A percentile compares a stretch with the other conserved stretches of the same genome.
These are phyloP conservation scores for Drosophila cardini DNA, from an alignment of 1,140 invertebrate species.

Conservation along the genomic window DNA sequence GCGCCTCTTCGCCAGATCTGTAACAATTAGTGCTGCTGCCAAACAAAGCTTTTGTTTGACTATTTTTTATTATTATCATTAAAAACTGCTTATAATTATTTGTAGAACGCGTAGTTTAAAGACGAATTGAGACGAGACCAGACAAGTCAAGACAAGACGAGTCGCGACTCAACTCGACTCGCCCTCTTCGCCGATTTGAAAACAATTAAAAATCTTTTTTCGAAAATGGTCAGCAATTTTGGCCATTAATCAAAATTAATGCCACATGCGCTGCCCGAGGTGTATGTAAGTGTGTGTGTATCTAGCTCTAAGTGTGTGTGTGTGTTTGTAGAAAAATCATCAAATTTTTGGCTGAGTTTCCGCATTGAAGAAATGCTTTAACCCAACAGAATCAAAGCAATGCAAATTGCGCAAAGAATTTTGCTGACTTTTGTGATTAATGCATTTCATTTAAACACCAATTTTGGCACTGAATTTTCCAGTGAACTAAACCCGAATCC, in stretches of 20 bases:
- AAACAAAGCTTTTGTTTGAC: slow-evolving; percentile 68
- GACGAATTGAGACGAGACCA: not conserved
- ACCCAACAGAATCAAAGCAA: slow-evolving; percentile 42
- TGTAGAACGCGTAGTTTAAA: slow-evolving; percentile 71
- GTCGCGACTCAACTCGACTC: slow-evolving; percentile 36
- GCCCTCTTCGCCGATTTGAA: slow-evolving; percentile 78
- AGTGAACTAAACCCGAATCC: not conserved
- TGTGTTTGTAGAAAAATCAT: slow-evolving; percentile 29
- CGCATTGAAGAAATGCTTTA: slow-evolving; percentile 55
- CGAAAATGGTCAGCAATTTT: slow-evolving; percentile 76
- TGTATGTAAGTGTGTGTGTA: slow-evolving; percentile 6
- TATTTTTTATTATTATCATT: slow-evolving; percentile 68
- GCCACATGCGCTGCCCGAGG: slow-evolving; percentile 71
- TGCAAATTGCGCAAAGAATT: slow-evolving; percentile 53
- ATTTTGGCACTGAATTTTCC: slow-evolving; percentile 73
- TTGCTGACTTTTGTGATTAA: slow-evolving; percentile 39
- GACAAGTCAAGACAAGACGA: not conserved
- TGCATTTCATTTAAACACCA: slow-evolving; percentile 48
- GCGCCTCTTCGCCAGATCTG: slow-evolving; percentile 72
- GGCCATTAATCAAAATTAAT: slow-evolving; percentile 84
- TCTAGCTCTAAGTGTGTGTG: slow-evolving; percentile 34
- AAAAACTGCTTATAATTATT: slow-evolving; percentile 83
- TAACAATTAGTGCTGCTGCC: slow-evolving; percentile 79
- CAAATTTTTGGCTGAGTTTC: slow-evolving; percentile 63
- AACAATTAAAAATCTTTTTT: slow-evolving; percentile 75